Percentiles rank a stretch among this genome's conserved stretches.
These are phyloP conservation scores for Piscicola geometra DNA, from an alignment of 2,888 invertebrate species.

Conservation along the genomic window DNA sequence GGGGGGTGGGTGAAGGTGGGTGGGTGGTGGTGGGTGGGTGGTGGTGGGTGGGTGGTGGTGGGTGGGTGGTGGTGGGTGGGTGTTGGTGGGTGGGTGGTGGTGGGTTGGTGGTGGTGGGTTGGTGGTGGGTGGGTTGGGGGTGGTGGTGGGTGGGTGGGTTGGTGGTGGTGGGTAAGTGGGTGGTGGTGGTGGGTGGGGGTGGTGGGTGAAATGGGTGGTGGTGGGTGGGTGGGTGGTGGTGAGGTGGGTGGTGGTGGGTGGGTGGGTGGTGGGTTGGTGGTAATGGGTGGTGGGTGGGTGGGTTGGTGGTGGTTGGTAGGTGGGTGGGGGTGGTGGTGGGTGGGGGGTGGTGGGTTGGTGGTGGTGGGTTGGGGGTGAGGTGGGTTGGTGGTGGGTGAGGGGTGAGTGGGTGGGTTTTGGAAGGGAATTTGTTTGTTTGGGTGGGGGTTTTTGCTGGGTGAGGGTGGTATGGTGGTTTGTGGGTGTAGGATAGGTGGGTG, in stretches of 20 bases:
- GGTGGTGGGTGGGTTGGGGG: background rate
- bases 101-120: background rate
- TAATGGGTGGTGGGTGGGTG: no score
- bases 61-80: no score
- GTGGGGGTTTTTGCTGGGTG: background rate
- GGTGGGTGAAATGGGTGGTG: no score
- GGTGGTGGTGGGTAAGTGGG: no score
- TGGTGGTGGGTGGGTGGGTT: background rate
- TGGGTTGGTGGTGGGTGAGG: background rate
- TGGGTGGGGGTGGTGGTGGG: background rate
- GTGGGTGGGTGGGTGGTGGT: no score
- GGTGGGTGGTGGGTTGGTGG: no score
- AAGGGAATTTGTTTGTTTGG: background rate
- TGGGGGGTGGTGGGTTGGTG: background rate
- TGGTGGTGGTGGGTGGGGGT: conserved; percentile 75
- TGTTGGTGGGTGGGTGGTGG: background rate
- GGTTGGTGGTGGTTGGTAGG: no score
- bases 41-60: no score
- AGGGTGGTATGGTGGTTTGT: background rate
- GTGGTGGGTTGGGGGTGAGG: background rate
- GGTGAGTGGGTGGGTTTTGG: background rate
- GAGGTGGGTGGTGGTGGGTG: no score
- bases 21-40: no score
- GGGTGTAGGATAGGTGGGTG: no score
- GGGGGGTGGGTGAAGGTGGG: no score